Base-by-base conservation (phyloP, 2,113 vertebrate species). In the Mustelus asterias region DNA sequence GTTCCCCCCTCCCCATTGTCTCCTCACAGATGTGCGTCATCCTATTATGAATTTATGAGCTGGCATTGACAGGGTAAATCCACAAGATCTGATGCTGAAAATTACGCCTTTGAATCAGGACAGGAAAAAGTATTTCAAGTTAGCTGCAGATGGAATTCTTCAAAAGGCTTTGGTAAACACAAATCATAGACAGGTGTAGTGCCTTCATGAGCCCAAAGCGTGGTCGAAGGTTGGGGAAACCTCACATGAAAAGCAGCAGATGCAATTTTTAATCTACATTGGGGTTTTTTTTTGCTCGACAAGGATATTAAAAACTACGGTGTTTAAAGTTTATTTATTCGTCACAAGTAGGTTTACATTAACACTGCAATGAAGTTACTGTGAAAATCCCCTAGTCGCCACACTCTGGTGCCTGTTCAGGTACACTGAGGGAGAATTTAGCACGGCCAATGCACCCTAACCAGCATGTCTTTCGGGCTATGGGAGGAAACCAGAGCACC, bases 1-100 rank as follows among this genome's bases (percentile, higher is more conserved):
- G 60, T 24, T 72, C 6, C 1, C 72, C 72, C 72, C 2, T 33
- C 72, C 72, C 72, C 33, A 33, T 98, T 98, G 98, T 98, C 97
- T 99, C 98, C 98, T 97, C 97, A 98, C 98, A 98, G 99, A 99
- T 99, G 99, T 98, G 98, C 99, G 98, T 99, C 98, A 98, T 97
- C 98, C 97, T 98, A 99, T 98, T 98, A 98, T 98, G 99, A 99
- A 99, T 98, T 99, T 98, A 98, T 97, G 97, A 98, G 96, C 96
- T 96, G 96, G 97, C 97, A 97, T 97, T 97, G 97, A 96, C 97
- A 96, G 97, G 97, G 97, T 97, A 98, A 98, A 97, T 97, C 97
- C 98, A 98, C 97, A 97, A 98, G 99, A 98, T 98, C 98, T 97
- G 97, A 96, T 97, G 97, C 97, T 97, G 98, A 98, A 98, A 98